These are phyloP conservation scores for Sphecodes monilicornis DNA, from an alignment of 2,888 invertebrate species.

Conservation along the genomic window DNA sequence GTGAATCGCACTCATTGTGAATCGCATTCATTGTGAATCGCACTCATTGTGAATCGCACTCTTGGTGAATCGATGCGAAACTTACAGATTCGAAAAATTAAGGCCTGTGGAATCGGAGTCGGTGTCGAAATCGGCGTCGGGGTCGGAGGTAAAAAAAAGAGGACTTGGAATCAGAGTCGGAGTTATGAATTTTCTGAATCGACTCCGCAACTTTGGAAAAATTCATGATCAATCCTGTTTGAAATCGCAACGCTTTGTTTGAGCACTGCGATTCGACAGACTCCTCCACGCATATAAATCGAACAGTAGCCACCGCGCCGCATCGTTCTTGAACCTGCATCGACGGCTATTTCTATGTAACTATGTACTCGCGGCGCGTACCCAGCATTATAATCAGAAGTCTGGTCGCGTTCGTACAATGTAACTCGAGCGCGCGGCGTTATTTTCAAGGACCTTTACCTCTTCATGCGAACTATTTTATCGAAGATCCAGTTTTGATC, in stretches of 20 bases:
- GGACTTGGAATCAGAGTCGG: too few relatives aligned
- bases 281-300: conserved; percentile 2
- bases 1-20: too few relatives aligned
- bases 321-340: conserved; percentile 50
- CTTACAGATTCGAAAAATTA: too few relatives aligned
- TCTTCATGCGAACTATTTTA: conserved; percentile 19
- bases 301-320: conserved; percentile 27
- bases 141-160: too few relatives aligned
- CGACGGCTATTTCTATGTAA: conserved; percentile 20
- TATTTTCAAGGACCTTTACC: conserved; percentile 15
- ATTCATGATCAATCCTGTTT: neutral
- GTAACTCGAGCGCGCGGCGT: conserved; percentile 30
- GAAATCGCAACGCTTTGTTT: neutral
- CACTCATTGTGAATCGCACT: too few relatives aligned
- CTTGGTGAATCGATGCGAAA: too few relatives aligned
- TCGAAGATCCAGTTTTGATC: conserved; percentile 49
- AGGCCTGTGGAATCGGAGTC: too few relatives aligned
- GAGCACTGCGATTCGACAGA: too few relatives aligned
- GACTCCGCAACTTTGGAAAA: too few relatives aligned
- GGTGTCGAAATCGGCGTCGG: too few relatives aligned
- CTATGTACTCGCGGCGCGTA: conserved; percentile 34
- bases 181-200: too few relatives aligned
- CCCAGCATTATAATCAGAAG: conserved; percentile 37
- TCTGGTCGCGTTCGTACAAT: conserved; percentile 45
- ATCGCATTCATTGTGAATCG: too few relatives aligned